Conservation (phyloP, 37 sponge, comb jelly and placozoan genomes). For the Lycopodina hypogea region DNA sequence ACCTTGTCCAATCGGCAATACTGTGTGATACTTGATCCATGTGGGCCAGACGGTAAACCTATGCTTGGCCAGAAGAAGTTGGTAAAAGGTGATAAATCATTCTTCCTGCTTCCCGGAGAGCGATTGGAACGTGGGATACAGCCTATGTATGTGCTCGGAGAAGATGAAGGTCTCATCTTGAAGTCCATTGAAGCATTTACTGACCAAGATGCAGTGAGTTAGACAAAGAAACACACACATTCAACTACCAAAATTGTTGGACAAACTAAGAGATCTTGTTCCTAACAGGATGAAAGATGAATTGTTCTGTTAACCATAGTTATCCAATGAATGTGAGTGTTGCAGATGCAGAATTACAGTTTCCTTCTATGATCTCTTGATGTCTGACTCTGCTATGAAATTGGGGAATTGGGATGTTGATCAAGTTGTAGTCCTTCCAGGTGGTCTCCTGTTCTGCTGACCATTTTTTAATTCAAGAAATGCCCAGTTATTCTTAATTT, state of each 20-base stretch:
- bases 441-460: too few relatives aligned
- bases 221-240: neutral
- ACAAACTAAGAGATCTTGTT: neutral
- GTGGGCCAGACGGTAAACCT: constrained; percentile 92
- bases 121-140: constrained; percentile 94
- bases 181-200: constrained; percentile 80
- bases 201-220: constrained; percentile 76
- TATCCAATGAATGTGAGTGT: too few relatives aligned
- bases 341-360: too few relatives aligned
- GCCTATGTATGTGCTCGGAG: constrained; percentile 93
- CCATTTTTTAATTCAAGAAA: too few relatives aligned
- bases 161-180: constrained; percentile 97
- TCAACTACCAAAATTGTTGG: neutral
- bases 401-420: too few relatives aligned
- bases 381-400: too few relatives aligned
- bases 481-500: too few relatives aligned
- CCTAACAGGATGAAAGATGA: too few relatives aligned
- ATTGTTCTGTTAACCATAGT: too few relatives aligned
- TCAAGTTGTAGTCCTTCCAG: too few relatives aligned
- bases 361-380: neutral
- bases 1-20: constrained; percentile 98
- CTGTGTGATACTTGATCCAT: constrained; percentile 96
- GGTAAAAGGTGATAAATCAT: constrained; percentile 97
- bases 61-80: constrained; percentile 98
- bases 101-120: constrained; percentile 98